phyloP scores from a whole-genome alignment of 2,113 vertebrate species.

The Anser brachyrhynchus region DNA sequence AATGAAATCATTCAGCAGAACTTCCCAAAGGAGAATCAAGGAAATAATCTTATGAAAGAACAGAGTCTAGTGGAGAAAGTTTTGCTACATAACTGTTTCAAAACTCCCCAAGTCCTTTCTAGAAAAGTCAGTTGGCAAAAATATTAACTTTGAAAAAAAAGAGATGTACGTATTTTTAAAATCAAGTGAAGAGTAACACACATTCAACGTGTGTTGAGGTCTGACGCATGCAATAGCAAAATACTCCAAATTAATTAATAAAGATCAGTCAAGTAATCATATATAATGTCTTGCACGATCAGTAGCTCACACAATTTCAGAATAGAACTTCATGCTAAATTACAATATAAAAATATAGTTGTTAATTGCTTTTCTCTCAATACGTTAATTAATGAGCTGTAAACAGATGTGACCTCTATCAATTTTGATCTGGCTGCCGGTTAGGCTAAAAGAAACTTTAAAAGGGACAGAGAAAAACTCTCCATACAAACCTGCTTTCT shows the following conservation, averaged over 20 bases:
- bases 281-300: neutral
- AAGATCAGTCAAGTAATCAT: neutral
- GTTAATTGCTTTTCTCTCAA: neutral
- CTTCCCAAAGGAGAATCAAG: neutral
- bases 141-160: neutral
- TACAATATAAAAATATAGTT: neutral
- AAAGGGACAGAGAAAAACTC: neutral
- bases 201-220: neutral
- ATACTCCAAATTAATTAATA: neutral
- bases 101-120: neutral
- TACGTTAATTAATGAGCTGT: neutral
- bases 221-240: neutral
- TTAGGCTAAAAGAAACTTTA: neutral
- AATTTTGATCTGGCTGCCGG: neutral
- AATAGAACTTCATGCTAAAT: neutral
- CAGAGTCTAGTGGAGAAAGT: neutral
- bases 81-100: neutral
- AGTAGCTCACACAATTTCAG: neutral
- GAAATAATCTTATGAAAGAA: neutral
- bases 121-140: neutral
- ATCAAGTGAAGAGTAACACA: neutral
- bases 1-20: neutral
- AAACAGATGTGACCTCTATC: accelerated
- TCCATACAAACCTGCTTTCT: neutral
- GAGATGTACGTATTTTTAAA: neutral